phyloP scores from a whole-genome alignment of 1,140 invertebrate species.

The Schmidtea mediterranea region DNA sequence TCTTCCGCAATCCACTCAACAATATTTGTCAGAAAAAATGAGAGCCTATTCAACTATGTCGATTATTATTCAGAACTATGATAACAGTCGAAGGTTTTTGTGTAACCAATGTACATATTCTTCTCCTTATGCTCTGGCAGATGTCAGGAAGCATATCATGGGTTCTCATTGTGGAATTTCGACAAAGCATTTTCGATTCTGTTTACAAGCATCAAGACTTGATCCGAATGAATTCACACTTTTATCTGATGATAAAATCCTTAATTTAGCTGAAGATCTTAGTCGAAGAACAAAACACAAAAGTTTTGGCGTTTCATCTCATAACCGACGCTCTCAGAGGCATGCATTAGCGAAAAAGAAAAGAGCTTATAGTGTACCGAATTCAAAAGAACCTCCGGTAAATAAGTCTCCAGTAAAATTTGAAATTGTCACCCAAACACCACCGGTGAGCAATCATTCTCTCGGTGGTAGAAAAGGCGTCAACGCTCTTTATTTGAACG shows the following conservation, averaged over 20 bases:
- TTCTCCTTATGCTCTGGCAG: constrained; percentile 3
- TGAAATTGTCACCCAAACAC: too few relatives aligned
- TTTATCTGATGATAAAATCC: constrained; percentile 4
- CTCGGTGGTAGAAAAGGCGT: too few relatives aligned
- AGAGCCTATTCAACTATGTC: not conserved
- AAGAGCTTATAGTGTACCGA: too few relatives aligned
- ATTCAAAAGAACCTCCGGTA: too few relatives aligned
- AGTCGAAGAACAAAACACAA: not conserved
- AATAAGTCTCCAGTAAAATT: too few relatives aligned
- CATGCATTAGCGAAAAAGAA: too few relatives aligned
- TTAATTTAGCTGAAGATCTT: not conserved
- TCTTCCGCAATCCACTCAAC: not conserved
- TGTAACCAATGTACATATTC: constrained; percentile 1
- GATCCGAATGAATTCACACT: constrained; percentile 1
- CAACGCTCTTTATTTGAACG: too few relatives aligned
- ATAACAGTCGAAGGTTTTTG: not conserved
- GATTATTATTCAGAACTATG: not conserved
- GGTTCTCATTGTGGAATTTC: constrained; percentile 6
- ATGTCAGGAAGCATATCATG: constrained; percentile 5
- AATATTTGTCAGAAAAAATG: constrained; percentile 2
- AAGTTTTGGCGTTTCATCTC: too few relatives aligned
- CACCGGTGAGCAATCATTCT: too few relatives aligned
- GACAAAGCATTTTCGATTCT: constrained; percentile 2
- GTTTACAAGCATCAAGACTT: not conserved
- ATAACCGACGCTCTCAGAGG: too few relatives aligned